Percentiles rank a stretch among this genome's conserved stretches.
phyloP scores from a whole-genome alignment of 2,797 vertebrate species.

The Sparus aurata region DNA sequence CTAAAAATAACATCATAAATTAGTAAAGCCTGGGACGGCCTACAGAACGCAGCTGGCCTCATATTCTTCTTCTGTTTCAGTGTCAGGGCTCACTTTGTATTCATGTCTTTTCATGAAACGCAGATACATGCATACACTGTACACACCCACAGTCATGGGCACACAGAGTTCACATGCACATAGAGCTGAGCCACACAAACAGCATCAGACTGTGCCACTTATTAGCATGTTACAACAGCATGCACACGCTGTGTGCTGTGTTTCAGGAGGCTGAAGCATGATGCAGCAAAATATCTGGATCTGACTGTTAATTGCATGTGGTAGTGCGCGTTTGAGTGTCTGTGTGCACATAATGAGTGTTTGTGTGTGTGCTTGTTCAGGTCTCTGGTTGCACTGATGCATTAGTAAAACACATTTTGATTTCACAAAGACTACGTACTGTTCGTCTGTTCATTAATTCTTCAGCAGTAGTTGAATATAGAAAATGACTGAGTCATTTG shows the following conservation, averaged over 20 bases:
- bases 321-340: constrained; percentile 10
- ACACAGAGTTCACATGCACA: constrained; percentile 1
- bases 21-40: constrained; percentile 67
- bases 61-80: constrained; percentile 61
- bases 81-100: constrained; percentile 34
- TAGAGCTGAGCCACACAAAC: neutral
- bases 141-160: constrained; percentile 1
- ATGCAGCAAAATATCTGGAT: constrained; percentile 70
- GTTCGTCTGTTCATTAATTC: constrained; percentile 56
- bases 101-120: constrained; percentile 14
- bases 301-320: constrained; percentile 45
- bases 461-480: constrained; percentile 54
- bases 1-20: constrained; percentile 85
- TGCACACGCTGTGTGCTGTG: constrained; percentile 9
- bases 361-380: constrained; percentile 8
- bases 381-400: constrained; percentile 41
- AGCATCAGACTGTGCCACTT: constrained; percentile 3
- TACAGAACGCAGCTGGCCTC: constrained; percentile 50
- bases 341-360: neutral
- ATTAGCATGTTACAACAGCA: constrained; percentile 24
- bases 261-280: constrained; percentile 50
- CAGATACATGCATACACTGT: neutral
- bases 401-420: constrained; percentile 55
- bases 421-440: constrained; percentile 44
- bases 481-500: constrained; percentile 44